Conservation (phyloP, 2,888 invertebrate genomes). For the Scotopteryx bipunctaria region DNA sequence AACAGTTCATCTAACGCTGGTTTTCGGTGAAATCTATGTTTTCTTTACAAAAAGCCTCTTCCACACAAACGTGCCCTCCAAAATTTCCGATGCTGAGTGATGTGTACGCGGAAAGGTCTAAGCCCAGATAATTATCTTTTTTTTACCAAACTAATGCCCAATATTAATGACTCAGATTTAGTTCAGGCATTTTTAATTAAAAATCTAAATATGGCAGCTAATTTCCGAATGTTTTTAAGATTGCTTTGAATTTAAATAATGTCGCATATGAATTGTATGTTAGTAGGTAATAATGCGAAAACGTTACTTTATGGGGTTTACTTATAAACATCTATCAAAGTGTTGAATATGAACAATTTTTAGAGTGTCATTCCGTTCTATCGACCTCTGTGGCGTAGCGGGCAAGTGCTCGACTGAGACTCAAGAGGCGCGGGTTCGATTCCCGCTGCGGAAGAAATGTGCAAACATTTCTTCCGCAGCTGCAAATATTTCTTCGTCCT, state of each 20-base stretch:
- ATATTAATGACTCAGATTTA: conserved; percentile 38
- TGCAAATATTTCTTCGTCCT: no score
- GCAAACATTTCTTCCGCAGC: no score
- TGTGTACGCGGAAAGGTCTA: conserved; percentile 63
- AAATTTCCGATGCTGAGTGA: conserved; percentile 48
- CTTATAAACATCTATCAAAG: no score
- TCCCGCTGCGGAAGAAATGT: no score
- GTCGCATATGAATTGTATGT: not conserved
- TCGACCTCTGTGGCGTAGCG: no score
- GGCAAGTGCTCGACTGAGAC: no score
- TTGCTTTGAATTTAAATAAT: conserved; percentile 12
- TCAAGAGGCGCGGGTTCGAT: no score
- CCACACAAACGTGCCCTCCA: conserved; percentile 33
- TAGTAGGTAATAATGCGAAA: not conserved
- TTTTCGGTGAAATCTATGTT: no score
- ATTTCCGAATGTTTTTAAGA: conserved; percentile 15
- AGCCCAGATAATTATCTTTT: conserved; percentile 62
- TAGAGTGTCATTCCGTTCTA: no score
- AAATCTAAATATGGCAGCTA: conserved; percentile 29
- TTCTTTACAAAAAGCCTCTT: conserved; percentile 29
- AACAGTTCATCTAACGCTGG: no score
- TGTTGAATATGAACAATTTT: no score
- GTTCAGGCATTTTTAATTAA: conserved; percentile 33
- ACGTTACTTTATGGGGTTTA: not conserved
- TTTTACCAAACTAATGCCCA: conserved; percentile 42